phyloP scores from a whole-genome alignment of 2,113 vertebrate species.

The Trachemys scripta region DNA sequence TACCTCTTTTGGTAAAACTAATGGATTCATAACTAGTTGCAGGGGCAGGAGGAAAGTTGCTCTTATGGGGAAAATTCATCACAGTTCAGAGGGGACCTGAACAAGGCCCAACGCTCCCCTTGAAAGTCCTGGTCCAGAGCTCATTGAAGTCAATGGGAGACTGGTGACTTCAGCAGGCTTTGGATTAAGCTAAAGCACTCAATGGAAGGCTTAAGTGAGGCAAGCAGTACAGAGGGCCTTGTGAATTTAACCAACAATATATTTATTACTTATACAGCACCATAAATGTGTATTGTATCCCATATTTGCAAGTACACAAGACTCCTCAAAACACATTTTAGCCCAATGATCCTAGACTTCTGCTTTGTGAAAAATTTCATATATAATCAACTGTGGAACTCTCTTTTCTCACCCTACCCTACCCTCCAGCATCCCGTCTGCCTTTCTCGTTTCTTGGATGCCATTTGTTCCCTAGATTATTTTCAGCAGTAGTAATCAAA shows the following conservation, averaged over 20 bases:
- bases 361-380: not conserved
- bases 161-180: not conserved
- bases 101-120: rapidly evolving
- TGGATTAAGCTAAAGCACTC: not conserved
- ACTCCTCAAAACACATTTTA: rapidly evolving
- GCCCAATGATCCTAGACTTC: not conserved
- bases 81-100: not conserved
- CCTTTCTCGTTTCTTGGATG: not conserved
- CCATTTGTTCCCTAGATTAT: not conserved
- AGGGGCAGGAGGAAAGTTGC: not conserved
- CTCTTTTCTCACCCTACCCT: not conserved
- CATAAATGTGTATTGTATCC: not conserved
- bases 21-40: not conserved
- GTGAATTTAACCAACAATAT: not conserved
- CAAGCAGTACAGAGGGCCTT: not conserved
- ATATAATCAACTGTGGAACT: not conserved
- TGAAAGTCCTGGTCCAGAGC: not conserved
- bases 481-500: not conserved
- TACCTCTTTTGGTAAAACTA: not conserved
- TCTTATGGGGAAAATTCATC: not conserved
- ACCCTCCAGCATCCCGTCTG: not conserved
- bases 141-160: not conserved
- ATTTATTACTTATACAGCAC: not conserved
- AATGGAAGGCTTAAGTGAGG: not conserved
- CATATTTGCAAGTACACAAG: not conserved